Conservation (phyloP, 1,140 invertebrate genomes). For the Aleiodes sp. region DNA sequence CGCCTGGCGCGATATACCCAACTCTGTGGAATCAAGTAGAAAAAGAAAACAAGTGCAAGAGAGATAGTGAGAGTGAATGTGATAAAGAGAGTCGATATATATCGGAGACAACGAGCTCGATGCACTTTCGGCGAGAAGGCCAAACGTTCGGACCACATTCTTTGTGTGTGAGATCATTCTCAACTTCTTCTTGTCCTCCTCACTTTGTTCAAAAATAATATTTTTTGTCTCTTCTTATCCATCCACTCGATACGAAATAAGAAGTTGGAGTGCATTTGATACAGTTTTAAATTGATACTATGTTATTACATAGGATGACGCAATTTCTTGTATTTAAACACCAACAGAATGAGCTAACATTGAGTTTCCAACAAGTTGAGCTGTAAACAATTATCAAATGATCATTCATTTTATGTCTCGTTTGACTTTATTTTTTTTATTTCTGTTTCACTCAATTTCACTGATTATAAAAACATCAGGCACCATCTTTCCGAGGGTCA, state of each 20-base stretch:
- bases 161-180: slow-evolving; percentile 57
- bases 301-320: not conserved
- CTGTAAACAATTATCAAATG: slow-evolving; percentile 35
- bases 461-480: slow-evolving; percentile 3
- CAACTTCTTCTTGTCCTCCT: not conserved
- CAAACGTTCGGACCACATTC: slow-evolving; percentile 60
- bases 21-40: not conserved
- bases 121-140: slow-evolving; percentile 55
- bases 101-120: slow-evolving; percentile 47
- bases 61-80: not conserved
- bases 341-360: slow-evolving; percentile 22
- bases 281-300: not conserved
- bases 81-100: slow-evolving; percentile 39
- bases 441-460: not conserved
- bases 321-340: slow-evolving; percentile 10
- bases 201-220: too few relatives aligned
- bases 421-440: not conserved
- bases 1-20: not conserved
- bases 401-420: not conserved
- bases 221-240: not conserved
- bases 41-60: not conserved
- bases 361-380: slow-evolving; percentile 27
- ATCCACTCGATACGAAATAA: not conserved
- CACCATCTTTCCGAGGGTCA: slow-evolving; percentile 5
- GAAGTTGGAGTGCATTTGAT: not conserved